Conservation (phyloP, 2,113 vertebrate genomes). For the Oostethus manadensis region DNA sequence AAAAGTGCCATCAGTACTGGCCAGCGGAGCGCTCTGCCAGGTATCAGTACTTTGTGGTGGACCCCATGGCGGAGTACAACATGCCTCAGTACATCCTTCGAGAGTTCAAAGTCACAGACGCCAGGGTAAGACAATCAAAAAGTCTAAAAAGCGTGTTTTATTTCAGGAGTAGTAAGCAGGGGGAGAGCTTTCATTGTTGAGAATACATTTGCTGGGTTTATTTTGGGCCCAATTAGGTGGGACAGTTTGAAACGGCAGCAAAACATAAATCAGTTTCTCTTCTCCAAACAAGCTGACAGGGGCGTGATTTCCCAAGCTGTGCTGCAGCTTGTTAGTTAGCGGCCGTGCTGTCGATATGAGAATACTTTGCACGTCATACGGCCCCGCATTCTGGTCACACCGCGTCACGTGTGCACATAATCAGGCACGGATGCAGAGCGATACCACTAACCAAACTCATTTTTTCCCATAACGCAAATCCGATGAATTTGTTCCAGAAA, state of each 20-base stretch:
- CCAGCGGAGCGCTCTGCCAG: slow-evolving; percentile 90
- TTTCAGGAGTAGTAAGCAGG: slow-evolving; percentile 6
- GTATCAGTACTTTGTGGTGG: slow-evolving; percentile 97
- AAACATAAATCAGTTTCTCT: slow-evolving; percentile 22
- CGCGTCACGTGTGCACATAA: slow-evolving; percentile 4
- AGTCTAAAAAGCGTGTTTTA: background rate
- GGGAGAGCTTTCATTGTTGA: slow-evolving; percentile 6
- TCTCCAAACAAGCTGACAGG: slow-evolving; percentile 19
- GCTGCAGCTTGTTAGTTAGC: slow-evolving; percentile 29
- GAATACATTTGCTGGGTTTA: slow-evolving; percentile 21
- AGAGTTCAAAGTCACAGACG: slow-evolving; percentile 97
- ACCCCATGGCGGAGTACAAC: slow-evolving; percentile 98
- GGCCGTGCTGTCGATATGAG: slow-evolving; percentile 15
- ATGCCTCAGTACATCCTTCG: slow-evolving; percentile 98
- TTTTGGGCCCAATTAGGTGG: slow-evolving; percentile 35
- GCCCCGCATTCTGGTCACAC: background rate
- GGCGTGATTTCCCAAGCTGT: slow-evolving; percentile 11
- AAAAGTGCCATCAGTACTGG: slow-evolving; percentile 98
- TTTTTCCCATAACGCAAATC: no score
- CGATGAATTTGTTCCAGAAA: no score
- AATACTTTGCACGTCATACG: background rate
- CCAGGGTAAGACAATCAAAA: slow-evolving; percentile 77
- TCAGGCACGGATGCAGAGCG: background rate
- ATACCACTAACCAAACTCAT: background rate
- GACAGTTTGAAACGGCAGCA: slow-evolving; percentile 27